These are phyloP conservation scores for Hydrolagus affinis DNA, from an alignment of 2,113 vertebrate species.

Conservation along the genomic window DNA sequence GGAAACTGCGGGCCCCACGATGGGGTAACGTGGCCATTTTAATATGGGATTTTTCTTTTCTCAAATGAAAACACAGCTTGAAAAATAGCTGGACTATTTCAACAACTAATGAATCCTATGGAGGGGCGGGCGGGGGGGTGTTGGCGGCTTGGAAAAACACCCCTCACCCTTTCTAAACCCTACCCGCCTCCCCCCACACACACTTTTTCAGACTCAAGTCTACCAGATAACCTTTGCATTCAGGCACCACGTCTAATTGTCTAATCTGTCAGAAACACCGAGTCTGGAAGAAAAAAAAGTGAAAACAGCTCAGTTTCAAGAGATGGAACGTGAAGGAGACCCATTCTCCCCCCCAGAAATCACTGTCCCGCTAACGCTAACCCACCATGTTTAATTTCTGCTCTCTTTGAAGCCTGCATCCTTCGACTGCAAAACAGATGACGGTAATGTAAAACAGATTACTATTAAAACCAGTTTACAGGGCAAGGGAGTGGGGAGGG, in stretches of 20 bases:
- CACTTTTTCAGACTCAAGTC: background rate
- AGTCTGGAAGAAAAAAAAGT: background rate
- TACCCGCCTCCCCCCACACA: too few relatives aligned
- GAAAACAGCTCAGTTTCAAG: background rate
- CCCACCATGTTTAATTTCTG: constrained; percentile 3
- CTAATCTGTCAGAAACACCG: background rate
- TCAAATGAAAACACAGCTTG: too few relatives aligned
- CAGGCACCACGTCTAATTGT: background rate
- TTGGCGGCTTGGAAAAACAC: too few relatives aligned
- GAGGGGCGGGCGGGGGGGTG: too few relatives aligned
- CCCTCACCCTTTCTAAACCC: too few relatives aligned
- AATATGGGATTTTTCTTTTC: too few relatives aligned
- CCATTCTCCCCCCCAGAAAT: background rate
- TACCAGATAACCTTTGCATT: constrained; percentile 27
- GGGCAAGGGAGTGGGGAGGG: too few relatives aligned
- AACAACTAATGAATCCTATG: too few relatives aligned
- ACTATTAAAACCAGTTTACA: background rate
- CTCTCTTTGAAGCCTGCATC: background rate
- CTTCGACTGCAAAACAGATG: constrained; percentile 9
- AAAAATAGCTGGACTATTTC: too few relatives aligned
- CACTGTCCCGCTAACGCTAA: background rate
- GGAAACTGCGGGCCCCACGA: too few relatives aligned
- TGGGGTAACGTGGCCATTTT: too few relatives aligned
- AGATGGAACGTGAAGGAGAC: background rate
- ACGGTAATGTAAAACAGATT: constrained; percentile 15